Evolutionary conservation across 2,888 invertebrate genomes (phyloP).

Genomic region (Reticulitermes lucifugus): DNA sequence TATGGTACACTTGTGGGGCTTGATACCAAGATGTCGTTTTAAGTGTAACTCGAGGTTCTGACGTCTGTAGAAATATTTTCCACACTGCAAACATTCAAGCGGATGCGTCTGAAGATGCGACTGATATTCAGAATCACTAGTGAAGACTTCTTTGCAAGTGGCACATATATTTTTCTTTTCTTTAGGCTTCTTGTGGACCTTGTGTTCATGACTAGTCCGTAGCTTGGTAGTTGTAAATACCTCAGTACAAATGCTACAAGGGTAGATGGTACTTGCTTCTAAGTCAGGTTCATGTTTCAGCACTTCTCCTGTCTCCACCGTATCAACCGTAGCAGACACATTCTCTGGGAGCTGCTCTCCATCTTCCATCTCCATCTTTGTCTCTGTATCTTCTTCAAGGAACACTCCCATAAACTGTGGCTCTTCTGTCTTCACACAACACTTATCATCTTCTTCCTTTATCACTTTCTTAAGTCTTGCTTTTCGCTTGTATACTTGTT

Average conservation of each 20-base stretch:
- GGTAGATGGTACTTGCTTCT: constrained; percentile 49
- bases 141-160: constrained; percentile 75
- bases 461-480: not conserved
- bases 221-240: constrained; percentile 60
- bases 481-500: not conserved
- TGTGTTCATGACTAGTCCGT: constrained; percentile 58
- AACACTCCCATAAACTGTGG: constrained; percentile 12
- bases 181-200: constrained; percentile 59
- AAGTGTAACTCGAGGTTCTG: constrained; percentile 82
- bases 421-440: constrained; percentile 29
- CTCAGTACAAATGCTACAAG: constrained; percentile 60
- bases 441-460: constrained; percentile 20
- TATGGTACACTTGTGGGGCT: constrained; percentile 79
- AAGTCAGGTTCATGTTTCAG: constrained; percentile 7
- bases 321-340: not conserved
- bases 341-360: not conserved
- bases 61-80: constrained; percentile 80
- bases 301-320: not conserved
- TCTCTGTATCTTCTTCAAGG: not conserved
- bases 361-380: constrained; percentile 6
- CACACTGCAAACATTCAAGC: constrained; percentile 84
- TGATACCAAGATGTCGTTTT: constrained; percentile 84
- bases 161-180: constrained; percentile 66
- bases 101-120: constrained; percentile 81
- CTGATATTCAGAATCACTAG: constrained; percentile 75